These are phyloP conservation scores for Dorcus hopei DNA, from an alignment of 2,888 invertebrate genomes.

Conservation along the genomic window DNA sequence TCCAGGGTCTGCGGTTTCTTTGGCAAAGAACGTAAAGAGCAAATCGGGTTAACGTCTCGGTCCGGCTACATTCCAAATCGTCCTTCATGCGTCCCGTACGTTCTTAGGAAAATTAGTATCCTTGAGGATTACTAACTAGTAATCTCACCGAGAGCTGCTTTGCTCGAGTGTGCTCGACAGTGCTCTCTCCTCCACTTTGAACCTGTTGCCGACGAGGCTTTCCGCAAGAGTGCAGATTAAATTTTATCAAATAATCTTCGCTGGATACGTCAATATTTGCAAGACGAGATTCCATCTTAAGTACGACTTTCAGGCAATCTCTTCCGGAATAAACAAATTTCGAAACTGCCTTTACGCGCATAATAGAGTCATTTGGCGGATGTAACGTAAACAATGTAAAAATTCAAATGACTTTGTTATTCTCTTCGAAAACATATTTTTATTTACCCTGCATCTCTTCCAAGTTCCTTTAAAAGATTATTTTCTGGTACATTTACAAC, in stretches of 20 bases:
- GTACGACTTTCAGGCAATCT: no score
- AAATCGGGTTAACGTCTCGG: constrained; percentile 4
- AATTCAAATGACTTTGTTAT: no score
- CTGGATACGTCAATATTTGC: constrained; percentile 1
- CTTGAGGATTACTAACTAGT: constrained; percentile 25
- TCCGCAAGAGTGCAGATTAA: constrained; percentile 13
- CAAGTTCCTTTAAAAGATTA: no score
- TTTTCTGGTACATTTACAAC: no score
- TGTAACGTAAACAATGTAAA: no score
- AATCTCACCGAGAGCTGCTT: constrained; percentile 25
- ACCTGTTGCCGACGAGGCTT: constrained; percentile 16
- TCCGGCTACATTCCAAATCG: constrained; percentile 1
- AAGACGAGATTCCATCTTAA: not conserved
- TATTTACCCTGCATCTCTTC: no score
- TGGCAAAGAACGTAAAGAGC: not conserved
- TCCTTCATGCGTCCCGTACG: constrained; percentile 13
- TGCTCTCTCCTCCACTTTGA: constrained; percentile 17
- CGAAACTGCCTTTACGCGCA: no score
- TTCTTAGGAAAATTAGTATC: constrained; percentile 27
- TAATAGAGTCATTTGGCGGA: no score
- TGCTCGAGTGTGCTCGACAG: constrained; percentile 15
- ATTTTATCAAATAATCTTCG: constrained; percentile 12
- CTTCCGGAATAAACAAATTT: no score
- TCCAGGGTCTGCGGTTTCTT: not conserved
- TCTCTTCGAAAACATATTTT: no score